Percentiles rank a stretch among this genome's conserved stretches.
Conservation (phyloP, 2,113 vertebrate genomes). For the Festucalex cinctus region DNA sequence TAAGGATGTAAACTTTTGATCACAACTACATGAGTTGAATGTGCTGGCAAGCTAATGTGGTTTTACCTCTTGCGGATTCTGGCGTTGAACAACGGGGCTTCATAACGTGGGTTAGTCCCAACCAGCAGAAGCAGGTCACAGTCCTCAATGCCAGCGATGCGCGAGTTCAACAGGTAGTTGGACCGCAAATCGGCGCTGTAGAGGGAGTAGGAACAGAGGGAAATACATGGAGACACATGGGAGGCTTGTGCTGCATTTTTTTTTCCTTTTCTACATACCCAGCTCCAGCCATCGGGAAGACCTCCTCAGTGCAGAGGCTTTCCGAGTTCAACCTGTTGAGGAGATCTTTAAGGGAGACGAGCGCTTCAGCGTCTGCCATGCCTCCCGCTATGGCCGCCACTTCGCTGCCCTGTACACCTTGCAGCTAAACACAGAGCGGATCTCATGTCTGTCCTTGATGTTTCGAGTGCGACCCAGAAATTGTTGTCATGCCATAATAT, state of each 20-base stretch:
- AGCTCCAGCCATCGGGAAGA: conserved; percentile 89
- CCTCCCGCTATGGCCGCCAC: conserved; percentile 89
- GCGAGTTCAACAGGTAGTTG: conserved; percentile 92
- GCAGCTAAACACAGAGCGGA: conserved; percentile 75
- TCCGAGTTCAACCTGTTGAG: conserved; percentile 89
- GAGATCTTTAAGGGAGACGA: conserved; percentile 90
- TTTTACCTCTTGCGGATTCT: conserved; percentile 90
- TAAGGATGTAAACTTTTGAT: too few relatives aligned
- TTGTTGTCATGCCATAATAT: background rate
- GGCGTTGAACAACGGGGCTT: conserved; percentile 94
- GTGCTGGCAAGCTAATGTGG: background rate
- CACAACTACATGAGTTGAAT: too few relatives aligned
- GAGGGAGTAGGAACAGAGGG: background rate
- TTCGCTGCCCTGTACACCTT: conserved; percentile 79
- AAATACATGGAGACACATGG: background rate
- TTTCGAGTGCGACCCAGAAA: background rate
- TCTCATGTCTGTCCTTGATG: background rate
- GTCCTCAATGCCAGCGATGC: conserved; percentile 91
- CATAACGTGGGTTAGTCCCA: conserved; percentile 95
- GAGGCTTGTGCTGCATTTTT: background rate
- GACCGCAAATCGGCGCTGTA: conserved; percentile 90
- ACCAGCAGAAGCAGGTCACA: conserved; percentile 87
- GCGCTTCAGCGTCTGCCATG: conserved; percentile 89
- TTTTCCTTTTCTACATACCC: conserved; percentile 72
- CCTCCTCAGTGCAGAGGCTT: conserved; percentile 90